These are phyloP conservation scores for Trichoplax adhaerens DNA, from an alignment of 37 sponge, comb jelly and placozoan species.

Conservation along the genomic window DNA sequence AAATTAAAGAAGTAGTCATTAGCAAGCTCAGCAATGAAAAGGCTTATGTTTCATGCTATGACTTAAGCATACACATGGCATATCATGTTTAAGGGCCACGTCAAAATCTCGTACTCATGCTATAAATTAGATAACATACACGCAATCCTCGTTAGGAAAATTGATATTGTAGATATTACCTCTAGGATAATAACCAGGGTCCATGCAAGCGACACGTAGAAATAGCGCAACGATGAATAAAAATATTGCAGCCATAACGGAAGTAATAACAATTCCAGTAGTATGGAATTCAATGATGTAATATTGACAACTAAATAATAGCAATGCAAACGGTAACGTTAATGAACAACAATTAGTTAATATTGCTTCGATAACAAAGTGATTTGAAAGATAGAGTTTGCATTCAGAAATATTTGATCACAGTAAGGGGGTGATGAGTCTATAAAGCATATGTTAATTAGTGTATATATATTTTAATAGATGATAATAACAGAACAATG, in stretches of 20 bases:
- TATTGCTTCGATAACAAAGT: too few relatives aligned
- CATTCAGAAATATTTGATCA: not conserved
- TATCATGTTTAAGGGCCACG: not conserved
- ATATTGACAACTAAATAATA: too few relatives aligned
- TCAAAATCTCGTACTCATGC: not conserved
- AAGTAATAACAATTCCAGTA: slow-evolving; percentile 11
- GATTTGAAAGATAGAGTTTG: not conserved
- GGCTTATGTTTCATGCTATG: not conserved
- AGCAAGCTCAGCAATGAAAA: not conserved
- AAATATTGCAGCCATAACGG: slow-evolving; percentile 32
- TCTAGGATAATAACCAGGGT: slow-evolving; percentile 91
- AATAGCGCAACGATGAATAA: slow-evolving; percentile 52
- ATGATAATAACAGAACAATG: too few relatives aligned
- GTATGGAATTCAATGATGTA: too few relatives aligned
- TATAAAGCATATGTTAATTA: not conserved
- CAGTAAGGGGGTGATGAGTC: not conserved
- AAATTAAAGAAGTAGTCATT: not conserved
- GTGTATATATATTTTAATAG: slow-evolving; percentile 2
- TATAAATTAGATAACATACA: not conserved
- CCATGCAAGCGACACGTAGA: slow-evolving; percentile 77
- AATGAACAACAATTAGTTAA: too few relatives aligned
- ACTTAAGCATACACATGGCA: not conserved
- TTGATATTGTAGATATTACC: slow-evolving; percentile 19
- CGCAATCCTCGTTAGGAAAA: slow-evolving; percentile 6
- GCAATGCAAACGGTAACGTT: too few relatives aligned